Evolutionary conservation across 1,140 invertebrate genomes (phyloP).

Genomic region (Nautilus pompilius): DNA sequence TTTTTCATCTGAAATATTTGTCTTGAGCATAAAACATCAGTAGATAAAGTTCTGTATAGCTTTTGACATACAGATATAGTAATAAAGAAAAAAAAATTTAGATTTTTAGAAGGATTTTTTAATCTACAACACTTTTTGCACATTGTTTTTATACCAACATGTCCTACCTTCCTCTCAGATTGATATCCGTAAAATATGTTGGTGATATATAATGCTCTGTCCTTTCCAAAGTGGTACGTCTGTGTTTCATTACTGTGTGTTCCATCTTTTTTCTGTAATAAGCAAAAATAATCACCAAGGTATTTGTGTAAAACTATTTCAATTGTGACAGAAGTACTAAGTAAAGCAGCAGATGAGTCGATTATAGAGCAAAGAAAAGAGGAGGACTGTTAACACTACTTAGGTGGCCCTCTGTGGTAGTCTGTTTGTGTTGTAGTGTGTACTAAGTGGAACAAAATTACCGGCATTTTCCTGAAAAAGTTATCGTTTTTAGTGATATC

Average conservation of each 20-base stretch:
- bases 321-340: too few relatives aligned
- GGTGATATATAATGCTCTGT: constrained; percentile 59
- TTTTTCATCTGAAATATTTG: background rate
- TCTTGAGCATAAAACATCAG: background rate
- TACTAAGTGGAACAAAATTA: too few relatives aligned
- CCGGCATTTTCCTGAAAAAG: too few relatives aligned
- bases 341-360: too few relatives aligned
- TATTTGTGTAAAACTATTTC: too few relatives aligned
- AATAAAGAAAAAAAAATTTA: constrained; percentile 7
- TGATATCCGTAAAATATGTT: constrained; percentile 56
- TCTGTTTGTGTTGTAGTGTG: too few relatives aligned
- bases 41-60: background rate
- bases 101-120: constrained; percentile 1
- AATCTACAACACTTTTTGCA: constrained; percentile 1
- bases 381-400: too few relatives aligned
- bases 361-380: too few relatives aligned
- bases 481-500: too few relatives aligned
- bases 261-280: too few relatives aligned
- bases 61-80: constrained; percentile 12
- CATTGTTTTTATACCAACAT: constrained; percentile 10
- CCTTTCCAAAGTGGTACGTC: constrained; percentile 57
- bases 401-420: too few relatives aligned
- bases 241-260: constrained; percentile 53
- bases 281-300: too few relatives aligned
- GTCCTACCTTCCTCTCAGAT: constrained; percentile 49